A percentile compares a stretch with the other conserved stretches of the same genome.
These are phyloP conservation scores for Aspidoscelis tigris DNA, from an alignment of 2,113 vertebrate species.

Conservation along the genomic window DNA sequence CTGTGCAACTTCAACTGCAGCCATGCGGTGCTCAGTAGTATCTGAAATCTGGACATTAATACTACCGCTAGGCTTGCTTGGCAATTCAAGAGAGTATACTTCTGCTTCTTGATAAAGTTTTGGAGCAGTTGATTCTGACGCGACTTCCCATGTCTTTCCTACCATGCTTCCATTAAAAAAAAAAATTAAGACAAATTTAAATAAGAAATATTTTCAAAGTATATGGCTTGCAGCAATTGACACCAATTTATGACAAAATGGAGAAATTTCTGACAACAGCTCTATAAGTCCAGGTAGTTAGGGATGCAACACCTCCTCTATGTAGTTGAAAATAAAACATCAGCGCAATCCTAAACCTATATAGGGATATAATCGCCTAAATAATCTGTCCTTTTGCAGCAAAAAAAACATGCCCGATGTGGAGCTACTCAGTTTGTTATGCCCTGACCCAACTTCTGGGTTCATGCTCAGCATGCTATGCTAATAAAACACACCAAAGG, in stretches of 20 bases:
- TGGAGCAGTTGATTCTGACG: conserved; percentile 35
- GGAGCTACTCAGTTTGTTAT: no score
- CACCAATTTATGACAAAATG: not conserved
- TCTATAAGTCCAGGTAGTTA: not conserved
- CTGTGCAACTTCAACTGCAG: conserved; percentile 50
- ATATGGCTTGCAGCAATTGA: not conserved
- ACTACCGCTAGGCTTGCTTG: conserved; percentile 18
- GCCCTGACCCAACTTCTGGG: no score
- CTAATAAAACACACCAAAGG: no score
- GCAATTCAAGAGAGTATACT: conserved; percentile 12
- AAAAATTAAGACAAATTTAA: conserved; percentile 44
- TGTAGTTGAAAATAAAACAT: no score
- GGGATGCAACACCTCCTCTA: not conserved
- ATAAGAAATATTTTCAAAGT: not conserved
- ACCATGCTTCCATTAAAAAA: conserved; percentile 59
- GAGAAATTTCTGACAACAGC: not conserved
- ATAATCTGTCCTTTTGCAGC: no score
- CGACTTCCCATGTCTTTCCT: conserved; percentile 34
- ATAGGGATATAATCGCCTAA: no score
- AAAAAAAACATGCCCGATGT: no score
- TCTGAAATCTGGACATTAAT: conserved; percentile 19
- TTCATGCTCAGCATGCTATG: no score
- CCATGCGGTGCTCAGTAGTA: not conserved
- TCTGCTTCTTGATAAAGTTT: conserved; percentile 40
- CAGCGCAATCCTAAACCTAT: no score